A percentile compares a stretch with the other conserved stretches of the same genome.
These are phyloP conservation scores for Dicyrtomina minuta DNA, from an alignment of 2,888 invertebrate species.

Conservation along the genomic window DNA sequence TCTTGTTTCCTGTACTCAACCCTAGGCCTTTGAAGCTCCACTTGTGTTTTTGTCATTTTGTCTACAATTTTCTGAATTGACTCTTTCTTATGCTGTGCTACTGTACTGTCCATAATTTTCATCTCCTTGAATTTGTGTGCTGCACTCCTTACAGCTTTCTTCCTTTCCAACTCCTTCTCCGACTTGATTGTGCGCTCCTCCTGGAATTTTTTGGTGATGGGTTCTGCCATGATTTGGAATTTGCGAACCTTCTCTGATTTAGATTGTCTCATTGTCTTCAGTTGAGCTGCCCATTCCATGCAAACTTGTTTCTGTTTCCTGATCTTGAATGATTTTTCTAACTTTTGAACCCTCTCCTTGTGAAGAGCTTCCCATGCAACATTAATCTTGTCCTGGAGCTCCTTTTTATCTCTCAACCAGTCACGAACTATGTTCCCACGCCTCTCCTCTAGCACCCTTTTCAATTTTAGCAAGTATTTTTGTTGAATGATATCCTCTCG, in stretches of 20 bases:
- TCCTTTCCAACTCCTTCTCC: not conserved
- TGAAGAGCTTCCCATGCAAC: slow-evolving; percentile 43
- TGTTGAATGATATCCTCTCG: slow-evolving; percentile 43
- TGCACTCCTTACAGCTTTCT: not conserved
- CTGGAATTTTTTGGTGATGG: slow-evolving; percentile 30
- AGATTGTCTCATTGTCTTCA: slow-evolving; percentile 41
- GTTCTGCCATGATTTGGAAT: slow-evolving; percentile 39
- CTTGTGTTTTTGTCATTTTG: slow-evolving; percentile 21
- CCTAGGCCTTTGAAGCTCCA: slow-evolving; percentile 26
- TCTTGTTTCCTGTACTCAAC: slow-evolving; percentile 39
- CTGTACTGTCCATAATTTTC: not conserved
- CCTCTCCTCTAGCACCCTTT: slow-evolving; percentile 46
- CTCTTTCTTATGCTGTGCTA: slow-evolving; percentile 15
- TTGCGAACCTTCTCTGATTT: slow-evolving; percentile 37
- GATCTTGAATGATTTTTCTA: slow-evolving; percentile 30
- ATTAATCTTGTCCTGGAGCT: slow-evolving; percentile 42
- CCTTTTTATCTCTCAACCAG: slow-evolving; percentile 48
- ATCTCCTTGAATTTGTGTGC: not conserved
- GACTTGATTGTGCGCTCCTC: not conserved
- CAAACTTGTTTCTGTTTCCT: slow-evolving; percentile 44
- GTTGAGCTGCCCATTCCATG: slow-evolving; percentile 39
- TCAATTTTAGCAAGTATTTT: slow-evolving; percentile 45
- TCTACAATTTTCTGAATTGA: slow-evolving; percentile 6
- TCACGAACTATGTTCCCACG: slow-evolving; percentile 41
- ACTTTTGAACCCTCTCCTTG: slow-evolving; percentile 26